Conservation (phyloP, 2,888 invertebrate genomes). For the Herminia tarsipennalis region DNA sequence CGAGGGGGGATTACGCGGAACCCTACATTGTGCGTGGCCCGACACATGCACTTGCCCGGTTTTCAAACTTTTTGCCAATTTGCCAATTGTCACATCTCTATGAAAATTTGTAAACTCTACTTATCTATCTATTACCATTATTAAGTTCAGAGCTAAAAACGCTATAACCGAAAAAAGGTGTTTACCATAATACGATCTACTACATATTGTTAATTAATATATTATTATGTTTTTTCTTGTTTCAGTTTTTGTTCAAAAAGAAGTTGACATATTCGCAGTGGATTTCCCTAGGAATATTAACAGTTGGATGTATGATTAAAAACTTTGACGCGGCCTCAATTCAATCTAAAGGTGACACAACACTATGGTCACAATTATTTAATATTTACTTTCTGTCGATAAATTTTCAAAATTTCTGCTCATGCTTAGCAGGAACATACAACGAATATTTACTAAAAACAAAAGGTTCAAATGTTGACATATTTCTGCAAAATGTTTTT, state of each 20-base stretch:
- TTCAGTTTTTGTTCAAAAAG: constrained; percentile 94
- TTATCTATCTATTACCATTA: no score
- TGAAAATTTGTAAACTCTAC: no score
- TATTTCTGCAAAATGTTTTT: constrained; percentile 97
- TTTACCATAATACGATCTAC: no score
- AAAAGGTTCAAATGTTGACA: constrained; percentile 92
- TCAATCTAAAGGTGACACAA: constrained; percentile 53
- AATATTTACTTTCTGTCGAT: constrained; percentile 88
- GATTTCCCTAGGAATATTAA: constrained; percentile 94
- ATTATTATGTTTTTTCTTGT: no score
- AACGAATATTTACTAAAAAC: constrained; percentile 97
- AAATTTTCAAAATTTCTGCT: constrained; percentile 93
- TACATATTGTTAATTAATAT: background rate
- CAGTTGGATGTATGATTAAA: constrained; percentile 96
- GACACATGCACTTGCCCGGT: no score
- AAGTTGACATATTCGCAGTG: constrained; percentile 93
- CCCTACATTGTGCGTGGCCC: no score
- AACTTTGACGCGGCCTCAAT: constrained; percentile 87
- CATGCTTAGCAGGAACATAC: constrained; percentile 97
- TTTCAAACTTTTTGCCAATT: no score
- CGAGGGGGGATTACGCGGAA: no score
- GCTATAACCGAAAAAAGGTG: no score
- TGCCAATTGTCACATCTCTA: no score
- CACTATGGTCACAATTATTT: constrained; percentile 72
- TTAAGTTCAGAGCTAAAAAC: no score